Evolutionary conservation across 2,113 vertebrate genomes (phyloP).

Genomic region (Aptenodytes forsteri): DNA sequence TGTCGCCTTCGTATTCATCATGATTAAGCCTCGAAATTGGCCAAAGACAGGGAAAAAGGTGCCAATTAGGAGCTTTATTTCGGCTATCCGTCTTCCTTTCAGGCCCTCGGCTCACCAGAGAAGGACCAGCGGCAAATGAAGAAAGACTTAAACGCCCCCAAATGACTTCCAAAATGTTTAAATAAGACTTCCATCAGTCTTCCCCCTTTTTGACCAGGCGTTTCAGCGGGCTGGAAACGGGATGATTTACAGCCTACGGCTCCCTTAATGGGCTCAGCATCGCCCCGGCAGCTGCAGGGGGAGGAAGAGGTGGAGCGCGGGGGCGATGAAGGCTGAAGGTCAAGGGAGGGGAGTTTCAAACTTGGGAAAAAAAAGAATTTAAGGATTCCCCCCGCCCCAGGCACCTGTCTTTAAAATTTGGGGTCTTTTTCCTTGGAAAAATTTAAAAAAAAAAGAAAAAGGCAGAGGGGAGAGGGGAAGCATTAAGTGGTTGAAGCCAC

Average conservation of each 20-base stretch:
- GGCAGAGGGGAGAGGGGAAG: not conserved
- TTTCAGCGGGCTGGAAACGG: not conserved
- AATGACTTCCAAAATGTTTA: constrained; percentile 33
- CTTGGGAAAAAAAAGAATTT: not conserved
- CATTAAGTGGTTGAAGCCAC: not conserved
- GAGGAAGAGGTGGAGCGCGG: not conserved
- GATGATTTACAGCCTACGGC: not conserved
- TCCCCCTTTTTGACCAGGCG: not conserved
- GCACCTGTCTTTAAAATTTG: not conserved
- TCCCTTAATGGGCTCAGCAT: not conserved
- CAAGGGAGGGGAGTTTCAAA: not conserved
- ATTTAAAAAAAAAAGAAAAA: not conserved
- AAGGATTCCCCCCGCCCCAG: no score
- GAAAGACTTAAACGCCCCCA: not conserved
- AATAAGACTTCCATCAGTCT: constrained; percentile 1
- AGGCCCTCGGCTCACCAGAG: not conserved
- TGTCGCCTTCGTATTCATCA: not conserved
- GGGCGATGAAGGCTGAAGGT: not conserved
- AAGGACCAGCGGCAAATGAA: not conserved
- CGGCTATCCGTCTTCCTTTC: not conserved
- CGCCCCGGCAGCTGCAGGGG: rapidly evolving
- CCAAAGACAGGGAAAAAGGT: not conserved
- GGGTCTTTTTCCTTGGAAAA: not conserved
- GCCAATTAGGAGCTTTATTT: constrained; percentile 30
- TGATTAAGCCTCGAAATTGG: not conserved